Evolutionary conservation across 2,797 vertebrate genomes (phyloP), one percentile per base, ranked within the genome.

Genomic region (Pseudotriccus pelzelni): DNA sequence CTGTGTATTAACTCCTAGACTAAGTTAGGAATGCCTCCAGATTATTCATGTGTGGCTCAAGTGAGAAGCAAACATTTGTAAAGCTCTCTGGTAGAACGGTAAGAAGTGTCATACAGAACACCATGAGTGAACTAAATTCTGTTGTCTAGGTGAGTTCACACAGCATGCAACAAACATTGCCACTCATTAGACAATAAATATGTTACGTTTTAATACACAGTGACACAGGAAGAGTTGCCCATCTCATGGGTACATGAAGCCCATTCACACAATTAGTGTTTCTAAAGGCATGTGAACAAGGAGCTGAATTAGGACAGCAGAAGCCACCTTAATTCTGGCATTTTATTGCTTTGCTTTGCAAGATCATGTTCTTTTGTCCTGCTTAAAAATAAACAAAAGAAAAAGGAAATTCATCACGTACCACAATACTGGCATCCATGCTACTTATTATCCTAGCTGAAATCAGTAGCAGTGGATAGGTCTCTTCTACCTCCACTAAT

Each of bases 61-160:
- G 62, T 53, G 93, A 94, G 87, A 89, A 81, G 79, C 66, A 95
- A 91, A 94, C 60, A 89, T 85, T 95, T 72, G 60, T 64, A 55
- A 87, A 95, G 49, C 46, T 46, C 75, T 77, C 56, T 60, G 58
- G 37, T 36, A 85, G 44, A 49, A 64, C 1, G 1, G 50, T 32
- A 67, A 90, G 78, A 89, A 73, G 58, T 3, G 2, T 62, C 69
- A 64, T 17, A 76, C 44, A 80, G 69, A 80, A 89, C 70, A 58
- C 22, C 34, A 37, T 0, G 8, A 85, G 67, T 92, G 52, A 79
- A 85, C 59, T 30, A 67, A 85, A 89, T 75, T 55, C 58, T 83
- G 60, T 64, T 14, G 3, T 64, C 68, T 49, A 63, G 68, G 78
- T 85, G 72, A 93, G 55, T 89, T 70, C 84, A 77, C 0, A 2